Evolutionary conservation across 2,888 invertebrate genomes (phyloP), one percentile per base, ranked within the genome.

Genomic region (Axea sp.): DNA sequence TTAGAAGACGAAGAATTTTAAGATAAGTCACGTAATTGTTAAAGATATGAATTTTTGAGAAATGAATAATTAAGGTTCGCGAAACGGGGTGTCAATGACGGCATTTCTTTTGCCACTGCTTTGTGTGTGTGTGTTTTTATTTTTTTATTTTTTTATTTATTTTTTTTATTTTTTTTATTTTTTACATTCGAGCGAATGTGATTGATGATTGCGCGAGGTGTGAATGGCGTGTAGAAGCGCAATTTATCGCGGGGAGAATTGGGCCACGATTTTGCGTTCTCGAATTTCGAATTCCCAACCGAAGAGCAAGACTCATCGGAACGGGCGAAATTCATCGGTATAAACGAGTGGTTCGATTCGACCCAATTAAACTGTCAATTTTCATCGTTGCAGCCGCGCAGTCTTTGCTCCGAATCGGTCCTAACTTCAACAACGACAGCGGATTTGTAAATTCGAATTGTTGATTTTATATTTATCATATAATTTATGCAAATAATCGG

Each of bases 1-100:
- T 51, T 43, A 64, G 30, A 30, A 11, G 14, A 14, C 15, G 43
- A 12, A 11, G 24, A 22, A 43, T 51, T 64, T 55, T 31, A 64
- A 19, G 53, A 69, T 69, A 62, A 60, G 62, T 43, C 62, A 71
- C 49, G 47, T 71, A 55, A 71, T 62, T 62, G 62, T 71, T 64
- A 71, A 71, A 47, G 57, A 24, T 71, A 62, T 37, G 69, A 37
- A 47, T 57, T 57, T 47, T 64, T 41, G 47, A 53, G 37, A 49
- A 35, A 41, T 41, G 24, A 59, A 17, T 14, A 49, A 39, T 24
- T 41, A 22, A 28, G 31, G 19, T 37, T 14, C 4, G 11, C 33
- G 55, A 31, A 49, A 9, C 55, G 45, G 62, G 47, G 71, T 39
- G 55, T 71, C 55, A 57, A 47, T 39, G 62, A 57, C 22, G 26